A percentile compares a stretch with the other conserved stretches of the same genome.
Conservation (phyloP, 2,113 vertebrate genomes). For the Phalacrocorax pelagicus region DNA sequence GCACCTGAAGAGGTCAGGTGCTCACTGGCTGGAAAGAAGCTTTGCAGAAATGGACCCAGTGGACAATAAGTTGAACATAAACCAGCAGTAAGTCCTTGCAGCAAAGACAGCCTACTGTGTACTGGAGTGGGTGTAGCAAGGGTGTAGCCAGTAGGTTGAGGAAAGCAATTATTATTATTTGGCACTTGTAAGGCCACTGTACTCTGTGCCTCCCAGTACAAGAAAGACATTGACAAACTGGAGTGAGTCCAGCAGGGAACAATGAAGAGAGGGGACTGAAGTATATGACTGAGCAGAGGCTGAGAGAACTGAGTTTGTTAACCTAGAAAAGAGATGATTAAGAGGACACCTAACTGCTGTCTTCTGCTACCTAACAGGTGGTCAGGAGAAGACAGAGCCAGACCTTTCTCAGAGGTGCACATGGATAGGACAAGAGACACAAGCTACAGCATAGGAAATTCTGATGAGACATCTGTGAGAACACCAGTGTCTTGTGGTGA, state of each 20-base stretch:
- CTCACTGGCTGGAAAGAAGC: neutral
- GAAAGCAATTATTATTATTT: neutral
- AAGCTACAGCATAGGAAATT: neutral
- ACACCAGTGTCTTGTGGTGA: neutral
- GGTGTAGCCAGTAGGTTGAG: neutral
- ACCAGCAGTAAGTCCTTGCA: neutral
- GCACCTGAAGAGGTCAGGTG: fast-evolving
- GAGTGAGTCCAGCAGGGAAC: neutral
- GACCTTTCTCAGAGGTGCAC: neutral
- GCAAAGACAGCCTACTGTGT: neutral
- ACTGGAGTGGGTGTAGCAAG: neutral
- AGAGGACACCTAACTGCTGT: neutral
- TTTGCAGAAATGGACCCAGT: neutral
- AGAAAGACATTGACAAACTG: neutral
- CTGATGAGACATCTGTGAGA: neutral
- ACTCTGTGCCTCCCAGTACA: neutral
- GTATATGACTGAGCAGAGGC: neutral
- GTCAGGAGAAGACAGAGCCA: neutral
- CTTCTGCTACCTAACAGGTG: neutral
- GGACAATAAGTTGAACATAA: neutral
- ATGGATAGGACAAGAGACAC: neutral
- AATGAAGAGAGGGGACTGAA: neutral
- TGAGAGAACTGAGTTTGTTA: neutral
- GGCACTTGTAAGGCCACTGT: neutral
- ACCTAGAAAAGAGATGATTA: neutral